Base-by-base conservation (phyloP, 2,113 vertebrate species). In the Ancistrus triradiatus region DNA sequence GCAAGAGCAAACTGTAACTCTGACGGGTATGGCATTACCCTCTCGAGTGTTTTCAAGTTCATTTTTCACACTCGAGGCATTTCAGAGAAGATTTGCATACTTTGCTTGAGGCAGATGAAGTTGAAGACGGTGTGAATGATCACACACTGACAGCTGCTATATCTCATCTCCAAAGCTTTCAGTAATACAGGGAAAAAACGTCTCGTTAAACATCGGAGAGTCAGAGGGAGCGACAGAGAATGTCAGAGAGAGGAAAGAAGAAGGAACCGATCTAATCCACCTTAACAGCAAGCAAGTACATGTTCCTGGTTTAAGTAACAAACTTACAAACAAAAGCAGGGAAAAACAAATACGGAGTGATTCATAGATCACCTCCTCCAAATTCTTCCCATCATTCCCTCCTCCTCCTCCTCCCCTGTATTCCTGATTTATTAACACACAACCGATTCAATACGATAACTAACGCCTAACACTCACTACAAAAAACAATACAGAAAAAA, bases 401-500 rank as follows among this genome's bases (percentile, higher is more conserved):
- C 42, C 35, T 47, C 52, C 63, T 50, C 57, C 25, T 31, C 58
- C 33, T 56, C 44, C 75, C 42, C 70, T 1, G 31, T 40, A 49
- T 67, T 49, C 43, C 37, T 82, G 78, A 82, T 82, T 83, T 86
- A 85, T 81, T 77, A 81, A 75, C 79, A 86, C 83, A 86, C 80
- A 86, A 84, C 82, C 75, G 80, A 85, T 84, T 86, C 78, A 83
- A 85, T 85, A 83, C 80, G 77, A 70, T 72, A 79, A n/a, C 3
- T 3, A 31, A 79, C 76, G 75, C 77, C 85, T 80, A 84, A 81
- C 79, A 81, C 84, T 85, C 74, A 38, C 37, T 50, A 64, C 59
- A 42, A 63, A 70, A 28, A n/a, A n/a, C n/a, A n/a, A n/a, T n/a
- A n/a, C n/a, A n/a, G n/a, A n/a, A n/a, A n/a, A n/a, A n/a, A n/a